Evolutionary conservation across 2,888 invertebrate genomes (phyloP), one percentile per base, ranked within the genome.

Genomic region (Mesoligia furuncula): DNA sequence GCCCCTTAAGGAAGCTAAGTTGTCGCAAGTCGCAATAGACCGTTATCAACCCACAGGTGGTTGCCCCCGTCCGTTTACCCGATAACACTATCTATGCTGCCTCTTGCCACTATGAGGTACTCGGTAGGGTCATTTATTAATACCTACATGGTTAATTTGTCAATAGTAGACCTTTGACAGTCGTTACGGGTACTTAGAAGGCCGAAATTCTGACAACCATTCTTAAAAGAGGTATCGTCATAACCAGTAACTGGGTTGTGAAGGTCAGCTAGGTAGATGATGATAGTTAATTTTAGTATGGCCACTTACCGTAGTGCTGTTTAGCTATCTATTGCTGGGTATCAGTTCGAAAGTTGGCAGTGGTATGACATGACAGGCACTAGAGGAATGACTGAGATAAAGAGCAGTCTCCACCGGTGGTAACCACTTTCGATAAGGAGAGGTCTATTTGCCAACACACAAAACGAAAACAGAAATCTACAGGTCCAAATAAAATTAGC

Each of bases 11-110:
- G 79, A 61, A 83, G 36, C 24, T 0, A 39, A 27, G 57, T 42
- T 68, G 48, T 36, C 57, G 62, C 68, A 83, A 78, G 48, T 36
- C 57, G 62, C 68, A 83, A 78, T 48, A 76, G 54, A 24, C 17
- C 31, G 54, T 62, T 71, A 84, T 84, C 80, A 57, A 20, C 24
- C 5, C 64, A 45, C 66, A 84, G 72, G 79, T 84, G 79, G 71
- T 79, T 79, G 84, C 84, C 62, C 80, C 67, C 67, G 61, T 48
- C 15, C 11, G 31, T 8, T 59, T 48, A 48, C 24, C 57, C 57
- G 80, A 81, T 81, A 81, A 71, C 80, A 62, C 36, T 79, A 79
- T 84, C 79, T 62, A 6, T 31, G 31, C 11, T 31, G 13, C 31
- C n/a, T 69, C 42, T 62, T 66, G 45, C 31, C 24, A 83, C 15